Conservation (phyloP, 2,797 vertebrate genomes). For the Micropoecilia bifurca region DNA sequence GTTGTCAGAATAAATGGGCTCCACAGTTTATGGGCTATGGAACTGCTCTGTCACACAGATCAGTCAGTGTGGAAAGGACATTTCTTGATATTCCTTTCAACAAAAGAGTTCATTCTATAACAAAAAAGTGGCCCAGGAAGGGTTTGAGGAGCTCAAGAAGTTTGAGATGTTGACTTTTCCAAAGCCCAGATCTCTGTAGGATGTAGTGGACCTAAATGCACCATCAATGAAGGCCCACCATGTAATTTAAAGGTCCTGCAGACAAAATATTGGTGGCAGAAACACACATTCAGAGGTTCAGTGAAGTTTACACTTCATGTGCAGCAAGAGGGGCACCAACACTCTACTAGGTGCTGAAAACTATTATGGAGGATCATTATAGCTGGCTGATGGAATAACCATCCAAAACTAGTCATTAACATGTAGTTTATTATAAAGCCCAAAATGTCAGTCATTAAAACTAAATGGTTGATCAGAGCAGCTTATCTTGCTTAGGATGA, state of each 20-base stretch:
- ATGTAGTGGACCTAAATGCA: not conserved
- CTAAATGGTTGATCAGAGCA: not conserved
- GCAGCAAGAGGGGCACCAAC: not conserved
- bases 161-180: not conserved
- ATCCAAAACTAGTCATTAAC: slow-evolving; percentile 4
- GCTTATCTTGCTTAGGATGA: not conserved
- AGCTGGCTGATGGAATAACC: not conserved
- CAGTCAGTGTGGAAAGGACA: not conserved
- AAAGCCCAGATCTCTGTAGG: not conserved
- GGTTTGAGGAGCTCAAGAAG: not conserved
- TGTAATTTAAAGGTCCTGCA: not conserved
- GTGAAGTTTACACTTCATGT: not conserved
- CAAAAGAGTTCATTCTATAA: not conserved
- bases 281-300: not conserved
- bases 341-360: not conserved
- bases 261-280: not conserved
- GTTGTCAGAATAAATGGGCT: not conserved
- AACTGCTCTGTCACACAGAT: not conserved
- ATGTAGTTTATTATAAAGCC: slow-evolving; percentile 9
- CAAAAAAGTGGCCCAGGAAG: not conserved
- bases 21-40: not conserved
- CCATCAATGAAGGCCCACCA: not conserved
- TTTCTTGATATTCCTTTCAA: not conserved
- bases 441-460: not conserved
- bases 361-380: not conserved